These are phyloP conservation scores for Listronotus bonariensis DNA, from an alignment of 1,140 invertebrate genomes.

Conservation along the genomic window DNA sequence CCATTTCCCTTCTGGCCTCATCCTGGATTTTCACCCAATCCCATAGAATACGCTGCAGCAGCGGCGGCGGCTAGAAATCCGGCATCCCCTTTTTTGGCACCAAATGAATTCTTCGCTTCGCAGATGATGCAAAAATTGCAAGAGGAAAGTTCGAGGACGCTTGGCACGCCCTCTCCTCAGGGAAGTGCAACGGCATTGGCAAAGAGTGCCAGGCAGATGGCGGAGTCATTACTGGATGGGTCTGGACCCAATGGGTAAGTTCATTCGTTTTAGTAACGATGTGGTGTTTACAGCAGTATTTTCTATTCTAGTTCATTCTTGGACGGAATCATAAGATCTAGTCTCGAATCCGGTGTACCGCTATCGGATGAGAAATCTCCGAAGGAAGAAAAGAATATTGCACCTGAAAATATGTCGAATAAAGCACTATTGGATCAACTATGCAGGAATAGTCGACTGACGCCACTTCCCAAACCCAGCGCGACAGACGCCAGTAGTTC, in stretches of 20 bases:
- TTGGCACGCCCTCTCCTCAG: conserved; percentile 43
- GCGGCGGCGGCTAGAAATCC: conserved; percentile 42
- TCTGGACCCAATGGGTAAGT: conserved; percentile 65
- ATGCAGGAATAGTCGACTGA: conserved; percentile 65
- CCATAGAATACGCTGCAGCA: conserved; percentile 58
- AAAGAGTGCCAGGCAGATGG: conserved; percentile 65
- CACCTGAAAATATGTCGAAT: conserved; percentile 61
- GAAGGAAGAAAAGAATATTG: conserved; percentile 53
- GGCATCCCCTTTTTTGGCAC: conserved; percentile 58
- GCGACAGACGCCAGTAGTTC: conserved; percentile 48
- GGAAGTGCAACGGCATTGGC: conserved; percentile 51
- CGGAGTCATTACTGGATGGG: conserved; percentile 66
- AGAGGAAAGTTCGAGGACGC: conserved; percentile 61
- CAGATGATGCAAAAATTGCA: conserved; percentile 80
- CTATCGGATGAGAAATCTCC: conserved; percentile 41
- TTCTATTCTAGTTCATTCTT: conserved; percentile 59
- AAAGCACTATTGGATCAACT: conserved; percentile 73
- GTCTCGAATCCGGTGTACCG: conserved; percentile 68
- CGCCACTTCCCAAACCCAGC: conserved; percentile 59
- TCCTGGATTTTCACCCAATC: conserved; percentile 58
- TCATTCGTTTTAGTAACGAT: too few species aligned
- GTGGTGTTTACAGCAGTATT: conserved; percentile 62
- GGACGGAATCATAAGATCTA: conserved; percentile 80
- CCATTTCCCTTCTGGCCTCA: conserved; percentile 69
- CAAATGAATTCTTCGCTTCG: conserved; percentile 74